Percentiles rank a stretch among this genome's conserved stretches.
These are phyloP conservation scores for Intellagama lesueurii DNA, from an alignment of 2,797 vertebrate genomes.

Conservation along the genomic window DNA sequence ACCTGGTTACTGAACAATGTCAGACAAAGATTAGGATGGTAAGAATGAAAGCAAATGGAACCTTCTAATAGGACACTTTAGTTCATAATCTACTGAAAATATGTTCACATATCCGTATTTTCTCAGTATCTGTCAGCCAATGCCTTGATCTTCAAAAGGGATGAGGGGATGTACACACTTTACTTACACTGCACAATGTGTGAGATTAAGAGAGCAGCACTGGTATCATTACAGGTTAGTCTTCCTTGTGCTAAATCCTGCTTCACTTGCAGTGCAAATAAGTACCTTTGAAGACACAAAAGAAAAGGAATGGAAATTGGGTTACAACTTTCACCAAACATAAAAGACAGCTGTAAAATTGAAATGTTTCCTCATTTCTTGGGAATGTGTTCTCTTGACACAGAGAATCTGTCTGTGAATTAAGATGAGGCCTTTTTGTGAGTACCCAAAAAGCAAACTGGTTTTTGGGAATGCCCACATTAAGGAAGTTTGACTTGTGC, in stretches of 20 bases:
- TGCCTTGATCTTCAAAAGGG: background rate
- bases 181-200: slow-evolving; percentile 97
- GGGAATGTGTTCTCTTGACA: background rate
- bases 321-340: background rate
- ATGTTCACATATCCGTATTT: background rate
- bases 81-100: background rate
- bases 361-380: background rate
- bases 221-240: slow-evolving; percentile 93
- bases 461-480: background rate
- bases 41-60: background rate
- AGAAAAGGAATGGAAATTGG: background rate
- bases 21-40: background rate
- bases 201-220: slow-evolving; percentile 92
- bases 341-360: background rate
- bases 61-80: background rate
- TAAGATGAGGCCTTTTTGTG: background rate
- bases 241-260: slow-evolving; percentile 91
- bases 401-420: background rate
- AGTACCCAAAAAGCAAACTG: background rate
- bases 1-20: background rate
- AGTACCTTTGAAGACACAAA: slow-evolving; percentile 85
- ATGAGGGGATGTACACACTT: background rate
- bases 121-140: slow-evolving; percentile 10
- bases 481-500: background rate
- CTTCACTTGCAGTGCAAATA: slow-evolving; percentile 97